Evolutionary conservation across 2,888 invertebrate genomes (phyloP).

Genomic region (Watsonalla cultraria): DNA sequence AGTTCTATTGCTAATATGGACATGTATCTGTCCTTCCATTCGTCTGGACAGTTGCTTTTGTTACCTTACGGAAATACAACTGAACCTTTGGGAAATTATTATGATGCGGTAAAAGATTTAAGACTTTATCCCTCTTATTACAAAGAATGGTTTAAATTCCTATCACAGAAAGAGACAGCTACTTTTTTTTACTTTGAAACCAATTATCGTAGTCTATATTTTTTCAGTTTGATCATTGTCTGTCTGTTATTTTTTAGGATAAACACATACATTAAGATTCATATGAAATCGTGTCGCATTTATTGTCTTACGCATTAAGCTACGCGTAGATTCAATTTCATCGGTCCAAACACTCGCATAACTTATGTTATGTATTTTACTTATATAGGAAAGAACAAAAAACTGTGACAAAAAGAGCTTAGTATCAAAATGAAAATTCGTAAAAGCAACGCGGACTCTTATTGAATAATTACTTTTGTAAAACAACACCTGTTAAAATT

Average conservation of each 20-base stretch:
- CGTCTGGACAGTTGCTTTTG: slow-evolving; percentile 84
- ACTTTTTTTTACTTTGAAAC: too few species aligned
- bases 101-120: slow-evolving; percentile 73
- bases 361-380: too few species aligned
- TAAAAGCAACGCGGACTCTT: not conserved
- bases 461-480: not conserved
- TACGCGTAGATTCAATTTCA: too few species aligned
- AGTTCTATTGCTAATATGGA: slow-evolving; percentile 67
- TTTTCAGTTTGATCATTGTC: not conserved
- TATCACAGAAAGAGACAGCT: too few species aligned
- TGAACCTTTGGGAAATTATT: slow-evolving; percentile 76
- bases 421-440: too few species aligned
- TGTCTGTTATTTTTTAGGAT: too few species aligned
- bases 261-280: too few species aligned
- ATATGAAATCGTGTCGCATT: too few species aligned
- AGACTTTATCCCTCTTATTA: not conserved
- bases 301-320: too few species aligned
- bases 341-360: too few species aligned
- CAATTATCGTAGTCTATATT: not conserved
- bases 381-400: too few species aligned
- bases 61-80: slow-evolving; percentile 84
- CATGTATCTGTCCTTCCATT: slow-evolving; percentile 85
- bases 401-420: too few species aligned
- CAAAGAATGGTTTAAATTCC: not conserved
- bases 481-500: not conserved